Base-by-base conservation (phyloP, 2,113 vertebrate species). In the Myiozetetes cayanensis region DNA sequence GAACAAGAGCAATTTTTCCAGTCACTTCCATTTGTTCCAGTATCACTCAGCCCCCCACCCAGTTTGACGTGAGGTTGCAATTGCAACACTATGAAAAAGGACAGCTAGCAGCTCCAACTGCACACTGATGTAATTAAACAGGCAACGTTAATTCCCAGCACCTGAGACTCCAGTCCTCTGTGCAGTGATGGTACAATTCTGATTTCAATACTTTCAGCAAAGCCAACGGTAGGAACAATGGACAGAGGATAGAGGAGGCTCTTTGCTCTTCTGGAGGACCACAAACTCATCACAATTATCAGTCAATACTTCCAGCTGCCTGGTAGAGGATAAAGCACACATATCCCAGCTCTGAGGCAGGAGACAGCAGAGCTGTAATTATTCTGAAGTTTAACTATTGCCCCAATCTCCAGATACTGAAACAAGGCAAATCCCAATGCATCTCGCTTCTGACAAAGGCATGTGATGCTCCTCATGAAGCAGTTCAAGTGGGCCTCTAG, bases 361-460 rank as follows among this genome's bases (percentile, higher is more conserved):
- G 52, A 58, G 81, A n/a, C 49, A 81, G 55, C 93, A 71, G 72
- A 88, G 86, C 93, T 70, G 80, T 59, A 31, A 86, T 90, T 89
- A 89, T 88, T 93, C 37, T 41, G 55, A 25, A 46, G 75, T 76
- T 83, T 67, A 65, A 53, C 92, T 43, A 1, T 74, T 77, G 88
- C 43, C 44, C 75, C 85, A 30, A 2, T 52, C 68, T 39, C 83
- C 73, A 76, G 73, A 28, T 18, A 50, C 1, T 25, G 91, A 65
- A 50, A 21, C 0, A 0, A 37, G 4, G 9, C 33, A 17, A 46
- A 67, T 27, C 43, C 53, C 3, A 0, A 12, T 0, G 2, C 4
- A 14, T 20, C 65, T 73, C 0, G 2, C 65, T 86, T 25, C 73
- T 1, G 1, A 37, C 14, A 0, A 4, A 27, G 21, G 18, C 0